phyloP scores from a whole-genome alignment of 2,888 invertebrate species.

The Lasioglossum figueresi region DNA sequence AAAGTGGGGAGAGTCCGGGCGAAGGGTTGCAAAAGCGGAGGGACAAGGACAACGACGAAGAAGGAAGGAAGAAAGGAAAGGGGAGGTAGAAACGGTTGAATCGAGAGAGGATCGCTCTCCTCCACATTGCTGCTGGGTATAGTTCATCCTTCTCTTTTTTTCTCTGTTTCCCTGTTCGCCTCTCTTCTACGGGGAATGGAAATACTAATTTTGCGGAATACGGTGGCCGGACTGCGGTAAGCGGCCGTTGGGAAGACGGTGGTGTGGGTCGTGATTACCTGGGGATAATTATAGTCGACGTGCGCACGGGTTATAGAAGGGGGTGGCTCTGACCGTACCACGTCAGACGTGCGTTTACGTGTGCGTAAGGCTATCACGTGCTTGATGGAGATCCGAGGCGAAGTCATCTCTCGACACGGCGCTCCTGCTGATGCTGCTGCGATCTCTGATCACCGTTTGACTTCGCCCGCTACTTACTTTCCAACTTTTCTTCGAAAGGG shows the following conservation, averaged over 20 bases:
- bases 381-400: slow-evolving; percentile 63
- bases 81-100: neutral
- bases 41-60: neutral
- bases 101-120: slow-evolving; percentile 8
- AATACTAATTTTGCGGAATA: slow-evolving; percentile 84
- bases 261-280: slow-evolving; percentile 83
- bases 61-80: slow-evolving; percentile 33
- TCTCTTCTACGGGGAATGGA: slow-evolving; percentile 80
- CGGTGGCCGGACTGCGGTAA: slow-evolving; percentile 84
- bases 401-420: slow-evolving; percentile 55
- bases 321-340: slow-evolving; percentile 59
- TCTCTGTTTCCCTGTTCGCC: slow-evolving; percentile 58
- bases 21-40: slow-evolving; percentile 50
- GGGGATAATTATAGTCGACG: slow-evolving; percentile 83
- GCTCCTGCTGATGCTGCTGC: slow-evolving; percentile 15
- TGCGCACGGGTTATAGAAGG: slow-evolving; percentile 71
- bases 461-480: neutral
- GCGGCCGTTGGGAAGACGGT: slow-evolving; percentile 77
- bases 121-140: slow-evolving; percentile 43
- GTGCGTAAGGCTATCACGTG: slow-evolving; percentile 66
- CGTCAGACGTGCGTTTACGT: slow-evolving; percentile 69
- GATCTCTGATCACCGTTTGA: slow-evolving; percentile 35
- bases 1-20: slow-evolving; percentile 52
- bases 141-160: slow-evolving; percentile 57
- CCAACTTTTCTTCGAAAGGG: neutral